Percentiles rank a stretch among this genome's conserved stretches.
Conservation (phyloP, 2,113 vertebrate genomes). For the Macroglossus sobrinus region DNA sequence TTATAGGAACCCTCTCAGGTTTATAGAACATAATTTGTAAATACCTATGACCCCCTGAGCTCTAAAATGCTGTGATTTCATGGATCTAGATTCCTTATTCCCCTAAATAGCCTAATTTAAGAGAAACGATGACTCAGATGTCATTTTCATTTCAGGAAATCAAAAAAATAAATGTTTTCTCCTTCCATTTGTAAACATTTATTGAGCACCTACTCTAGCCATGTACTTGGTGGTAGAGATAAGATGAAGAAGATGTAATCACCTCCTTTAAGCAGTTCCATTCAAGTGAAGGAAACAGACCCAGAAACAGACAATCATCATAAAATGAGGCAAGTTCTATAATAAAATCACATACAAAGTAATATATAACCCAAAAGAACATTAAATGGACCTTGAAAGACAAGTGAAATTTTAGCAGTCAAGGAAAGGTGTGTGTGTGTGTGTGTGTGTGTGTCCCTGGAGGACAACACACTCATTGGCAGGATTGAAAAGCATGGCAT, state of each 20-base stretch:
- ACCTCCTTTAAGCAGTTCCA: neutral
- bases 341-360: neutral
- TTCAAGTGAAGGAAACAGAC: neutral
- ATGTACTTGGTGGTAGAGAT: neutral
- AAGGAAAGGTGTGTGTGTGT: neutral
- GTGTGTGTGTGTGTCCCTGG: neutral
- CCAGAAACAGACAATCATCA: neutral
- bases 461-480: neutral
- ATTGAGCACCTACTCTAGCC: neutral
- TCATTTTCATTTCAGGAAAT: neutral
- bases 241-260: neutral
- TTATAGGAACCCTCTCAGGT: neutral
- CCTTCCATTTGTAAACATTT: neutral
- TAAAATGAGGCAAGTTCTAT: neutral
- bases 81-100: neutral
- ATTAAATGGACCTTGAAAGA: neutral
- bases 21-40: neutral
- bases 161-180: neutral
- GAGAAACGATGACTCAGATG: neutral
- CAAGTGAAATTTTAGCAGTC: neutral
- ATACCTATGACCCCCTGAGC: neutral
- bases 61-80: neutral
- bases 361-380: neutral
- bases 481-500: neutral
- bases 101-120: neutral